A percentile compares a stretch with the other conserved stretches of the same genome.
Evolutionary conservation across 2,888 invertebrate species (phyloP).

Genomic region (Pherbina coryleti): DNA sequence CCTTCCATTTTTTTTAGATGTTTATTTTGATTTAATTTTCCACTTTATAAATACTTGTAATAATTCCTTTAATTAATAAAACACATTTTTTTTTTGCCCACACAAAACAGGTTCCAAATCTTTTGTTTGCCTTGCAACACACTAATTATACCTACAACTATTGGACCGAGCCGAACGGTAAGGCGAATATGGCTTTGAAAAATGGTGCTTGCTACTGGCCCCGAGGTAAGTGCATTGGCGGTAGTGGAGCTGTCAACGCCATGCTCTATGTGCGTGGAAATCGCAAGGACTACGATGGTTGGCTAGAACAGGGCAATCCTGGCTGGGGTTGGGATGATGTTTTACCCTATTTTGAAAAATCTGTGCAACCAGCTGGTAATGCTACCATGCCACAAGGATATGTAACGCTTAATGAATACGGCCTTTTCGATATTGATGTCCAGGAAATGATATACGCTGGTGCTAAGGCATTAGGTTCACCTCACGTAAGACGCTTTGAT

Average conservation of each 20-base stretch:
- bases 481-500: constrained; percentile 62
- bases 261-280: constrained; percentile 77
- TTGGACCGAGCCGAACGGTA: constrained; percentile 49
- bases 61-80: not conserved
- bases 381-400: constrained; percentile 54
- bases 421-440: constrained; percentile 49
- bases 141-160: constrained; percentile 52
- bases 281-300: constrained; percentile 74
- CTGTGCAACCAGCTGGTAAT: constrained; percentile 62
- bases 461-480: constrained; percentile 69
- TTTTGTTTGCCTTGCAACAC: constrained; percentile 50
- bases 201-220: constrained; percentile 70
- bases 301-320: constrained; percentile 74
- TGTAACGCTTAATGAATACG: constrained; percentile 67
- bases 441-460: constrained; percentile 64
- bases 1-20: no score
- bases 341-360: constrained; percentile 84
- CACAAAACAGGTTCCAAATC: constrained; percentile 47
- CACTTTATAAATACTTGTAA: not conserved
- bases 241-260: constrained; percentile 75
- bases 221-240: constrained; percentile 76
- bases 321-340: no score
- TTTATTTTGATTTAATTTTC: not conserved
- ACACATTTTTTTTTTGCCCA: not conserved
- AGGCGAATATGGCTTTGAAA: constrained; percentile 49